Evolutionary conservation across 2,797 vertebrate species (phyloP).

Genomic region (Gambelia wislizenii): DNA sequence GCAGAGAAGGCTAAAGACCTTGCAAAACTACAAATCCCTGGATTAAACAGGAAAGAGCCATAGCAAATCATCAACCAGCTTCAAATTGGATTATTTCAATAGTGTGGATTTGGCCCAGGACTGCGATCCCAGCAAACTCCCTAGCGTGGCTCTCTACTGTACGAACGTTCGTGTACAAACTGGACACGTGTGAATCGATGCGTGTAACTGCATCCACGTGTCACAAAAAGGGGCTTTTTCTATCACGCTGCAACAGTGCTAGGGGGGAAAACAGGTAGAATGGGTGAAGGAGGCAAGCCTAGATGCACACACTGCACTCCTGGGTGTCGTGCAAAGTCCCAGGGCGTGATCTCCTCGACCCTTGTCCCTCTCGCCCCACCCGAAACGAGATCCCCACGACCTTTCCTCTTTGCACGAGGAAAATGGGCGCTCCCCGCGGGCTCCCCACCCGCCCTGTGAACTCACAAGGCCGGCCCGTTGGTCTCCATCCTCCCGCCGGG

Average conservation of each 20-base stretch:
- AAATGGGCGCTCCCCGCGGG: neutral
- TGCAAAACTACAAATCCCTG: no score
- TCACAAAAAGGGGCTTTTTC: neutral
- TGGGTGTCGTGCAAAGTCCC: neutral
- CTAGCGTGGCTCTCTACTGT: no score
- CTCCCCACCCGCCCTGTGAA: neutral
- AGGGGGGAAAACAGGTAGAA: neutral
- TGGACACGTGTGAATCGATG: neutral
- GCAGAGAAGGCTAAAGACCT: no score
- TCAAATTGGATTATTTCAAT: no score
- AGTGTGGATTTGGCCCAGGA: no score
- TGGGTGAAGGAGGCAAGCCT: rapidly evolving
- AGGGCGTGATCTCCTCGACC: no score
- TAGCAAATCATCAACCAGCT: no score
- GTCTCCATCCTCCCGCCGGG: slow-evolving; percentile 49
- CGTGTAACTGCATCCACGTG: neutral
- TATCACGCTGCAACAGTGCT: neutral
- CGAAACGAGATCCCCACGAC: no score
- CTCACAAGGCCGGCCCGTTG: slow-evolving; percentile 42
- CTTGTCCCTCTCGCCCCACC: no score
- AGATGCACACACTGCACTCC: no score
- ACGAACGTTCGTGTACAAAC: neutral
- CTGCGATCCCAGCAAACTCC: neutral
- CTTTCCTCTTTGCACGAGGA: no score
- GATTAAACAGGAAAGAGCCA: no score